Evolutionary conservation across 2,797 vertebrate species (phyloP), one percentile per base, ranked within the genome.

Genomic region (Gobionotothen gibberifrons): DNA sequence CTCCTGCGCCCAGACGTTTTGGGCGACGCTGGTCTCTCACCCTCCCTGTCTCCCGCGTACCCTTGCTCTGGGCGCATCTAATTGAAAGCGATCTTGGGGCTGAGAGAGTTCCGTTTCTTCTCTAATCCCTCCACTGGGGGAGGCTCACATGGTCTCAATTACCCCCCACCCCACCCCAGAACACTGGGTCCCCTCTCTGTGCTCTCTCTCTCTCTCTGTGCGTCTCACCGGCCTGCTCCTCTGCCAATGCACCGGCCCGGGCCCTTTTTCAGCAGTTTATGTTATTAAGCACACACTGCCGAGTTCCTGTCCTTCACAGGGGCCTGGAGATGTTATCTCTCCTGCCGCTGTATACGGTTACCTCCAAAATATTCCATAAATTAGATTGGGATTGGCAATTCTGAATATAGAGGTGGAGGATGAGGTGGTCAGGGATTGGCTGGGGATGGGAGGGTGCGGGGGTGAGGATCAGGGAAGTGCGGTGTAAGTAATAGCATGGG

Each of bases 121-220:
- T 93, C 95, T 97, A 98, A 99, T 97, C 97, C 92, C 96, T 96
- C 94, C 88, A 82, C 87, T 95, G 96, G 95, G 93, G 95, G 95
- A 96, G 94, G 92, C 95, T 96, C 98, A 98, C 96, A 98, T 99
- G 98, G 96, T 98, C 97, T 96, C 96, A 98, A 99, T 99, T 99
- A 99, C 93, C 91, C 87, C 26, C 79, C 82, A 88, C 85, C 85
- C 87, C 82, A 81, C 83, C 81, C 85, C 74, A 90, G 90, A 92
- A 92, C 90, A 90, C 87, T 95, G 95, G 95, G 94, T 95, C 93
- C 95, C 94, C 96, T 95, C 93, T 93, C 93, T 92, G 60, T 71
- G 72, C 79, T 85, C 89, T 72, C 72, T 74, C 79, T 84, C 89
- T 72, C 72, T 76, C 81, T 80, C 82, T 80, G 76, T 85, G 83